A percentile compares a stretch with the other conserved stretches of the same genome.
phyloP scores from a whole-genome alignment of 2,888 invertebrate species.

The Dryadula phaetusa region DNA sequence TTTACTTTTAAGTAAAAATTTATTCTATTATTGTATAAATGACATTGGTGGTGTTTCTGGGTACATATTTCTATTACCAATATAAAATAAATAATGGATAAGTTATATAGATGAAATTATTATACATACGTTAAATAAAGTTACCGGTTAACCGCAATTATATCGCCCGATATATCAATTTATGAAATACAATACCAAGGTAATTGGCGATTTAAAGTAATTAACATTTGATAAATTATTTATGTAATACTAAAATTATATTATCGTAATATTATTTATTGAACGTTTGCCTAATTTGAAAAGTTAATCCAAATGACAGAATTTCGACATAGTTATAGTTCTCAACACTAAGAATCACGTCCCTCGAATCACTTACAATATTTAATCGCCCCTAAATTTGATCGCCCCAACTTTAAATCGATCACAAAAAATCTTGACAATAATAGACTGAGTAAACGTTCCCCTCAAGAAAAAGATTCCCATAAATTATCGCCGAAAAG shows the following conservation, averaged over 20 bases:
- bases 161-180: conserved; percentile 35
- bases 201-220: conserved; percentile 38
- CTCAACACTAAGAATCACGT: conserved; percentile 5
- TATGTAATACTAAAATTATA: conserved; percentile 22
- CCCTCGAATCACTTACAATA: conserved; percentile 37
- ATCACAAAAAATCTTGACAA: conserved; percentile 73
- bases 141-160: conserved; percentile 56
- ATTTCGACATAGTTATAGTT: background rate
- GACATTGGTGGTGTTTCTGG: background rate
- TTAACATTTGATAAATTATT: conserved; percentile 40
- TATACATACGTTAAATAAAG: conserved; percentile 55
- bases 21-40: background rate
- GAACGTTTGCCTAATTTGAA: background rate
- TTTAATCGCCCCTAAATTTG: conserved; percentile 49
- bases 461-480: conserved; percentile 72
- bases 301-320: background rate
- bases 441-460: conserved; percentile 80
- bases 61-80: background rate
- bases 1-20: too few relatives aligned
- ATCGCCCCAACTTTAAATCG: conserved; percentile 63
- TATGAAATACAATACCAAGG: conserved; percentile 39
- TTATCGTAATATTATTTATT: background rate
- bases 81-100: conserved; percentile 10
- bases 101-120: conserved; percentile 54
- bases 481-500: conserved; percentile 84